Base-by-base conservation (phyloP, 2,888 invertebrate genomes). In the Micoletzkya japonica region DNA sequence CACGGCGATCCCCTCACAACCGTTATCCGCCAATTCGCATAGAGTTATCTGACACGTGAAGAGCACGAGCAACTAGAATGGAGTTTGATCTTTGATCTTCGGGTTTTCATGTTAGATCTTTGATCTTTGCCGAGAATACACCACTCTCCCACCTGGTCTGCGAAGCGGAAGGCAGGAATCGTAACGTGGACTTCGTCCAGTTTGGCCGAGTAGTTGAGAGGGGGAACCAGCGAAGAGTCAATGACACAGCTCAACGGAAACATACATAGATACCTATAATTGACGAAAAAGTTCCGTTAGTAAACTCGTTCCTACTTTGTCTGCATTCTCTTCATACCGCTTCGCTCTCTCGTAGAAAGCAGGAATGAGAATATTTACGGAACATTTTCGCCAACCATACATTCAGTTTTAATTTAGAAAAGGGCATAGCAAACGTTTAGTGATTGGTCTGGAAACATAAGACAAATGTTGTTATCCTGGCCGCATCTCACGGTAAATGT, bases 1-100 rank as follows among this genome's bases (percentile, higher is more conserved):
- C 28, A 83, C 83, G 61, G 82, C 78, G 37, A 85, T 82, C 17
- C 83, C 83, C 64, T 83, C 82, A 68, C 85, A 85, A 0, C 84
- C 85, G 39, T 82, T 75, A 30, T 82, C 81, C 1, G 71, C 73
- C 56, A 73, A 76, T 34, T 75, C 61, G 56, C 85, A 85, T 4
- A 83, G 66, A 0, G 85, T 84, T 26, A 85, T 79, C 70, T 83
- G 83, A 56, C 85, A 85, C 14, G 78, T 75, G 70, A 85, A 85
- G 73, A 80, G 79, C 7, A 85, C 80, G 32, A 79, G 56, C 26
- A 70, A 63, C 70, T 74, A 72, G 26, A 69, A 64, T 17, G 17
- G 34, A n/a, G n/a, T n/a, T n/a, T n/a, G n/a, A n/a, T n/a, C n/a
- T n/a, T n/a, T 34, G 24, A 36, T 20, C 2, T 44, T 44, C 44